A percentile compares a stretch with the other conserved stretches of the same genome.
These are phyloP conservation scores for Xenopus tropicalis DNA, from an alignment of 2,113 vertebrate species.

Conservation along the genomic window DNA sequence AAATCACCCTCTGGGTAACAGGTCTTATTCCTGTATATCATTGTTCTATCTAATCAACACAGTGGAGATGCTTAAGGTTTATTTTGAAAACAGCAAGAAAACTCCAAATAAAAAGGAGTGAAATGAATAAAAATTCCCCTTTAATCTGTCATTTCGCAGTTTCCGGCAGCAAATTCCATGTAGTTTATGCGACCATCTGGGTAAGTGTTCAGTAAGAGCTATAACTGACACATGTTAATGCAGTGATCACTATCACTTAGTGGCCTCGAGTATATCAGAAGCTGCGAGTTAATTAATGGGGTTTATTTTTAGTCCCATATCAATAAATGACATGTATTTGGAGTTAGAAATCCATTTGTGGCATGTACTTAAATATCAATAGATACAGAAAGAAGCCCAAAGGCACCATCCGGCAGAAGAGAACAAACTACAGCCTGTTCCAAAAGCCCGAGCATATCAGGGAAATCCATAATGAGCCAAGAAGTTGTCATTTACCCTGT, in stretches of 20 bases:
- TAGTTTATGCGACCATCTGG: neutral
- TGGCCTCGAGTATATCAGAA: neutral
- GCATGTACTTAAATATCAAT: neutral
- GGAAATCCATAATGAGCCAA: no score
- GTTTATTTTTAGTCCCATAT: neutral
- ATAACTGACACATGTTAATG: neutral
- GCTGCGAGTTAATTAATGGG: neutral
- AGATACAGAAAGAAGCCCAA: neutral
- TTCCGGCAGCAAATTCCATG: neutral
- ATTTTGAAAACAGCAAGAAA: no score
- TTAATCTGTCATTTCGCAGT: neutral
- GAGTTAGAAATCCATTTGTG: neutral
- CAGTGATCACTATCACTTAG: neutral
- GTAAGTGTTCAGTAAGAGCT: neutral
- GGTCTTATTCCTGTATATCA: no score
- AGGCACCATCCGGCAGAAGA: neutral
- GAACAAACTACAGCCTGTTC: neutral
- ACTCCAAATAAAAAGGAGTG: no score
- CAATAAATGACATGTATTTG: slow-evolving; percentile 5
- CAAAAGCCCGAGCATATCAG: no score
- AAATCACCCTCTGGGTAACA: no score
- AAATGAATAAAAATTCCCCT: neutral
- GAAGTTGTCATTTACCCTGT: no score
- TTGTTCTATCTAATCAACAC: no score
- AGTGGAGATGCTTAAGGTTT: no score